phyloP scores from a whole-genome alignment of 2,888 invertebrate genomes.

The Ectropis crepuscularia region DNA sequence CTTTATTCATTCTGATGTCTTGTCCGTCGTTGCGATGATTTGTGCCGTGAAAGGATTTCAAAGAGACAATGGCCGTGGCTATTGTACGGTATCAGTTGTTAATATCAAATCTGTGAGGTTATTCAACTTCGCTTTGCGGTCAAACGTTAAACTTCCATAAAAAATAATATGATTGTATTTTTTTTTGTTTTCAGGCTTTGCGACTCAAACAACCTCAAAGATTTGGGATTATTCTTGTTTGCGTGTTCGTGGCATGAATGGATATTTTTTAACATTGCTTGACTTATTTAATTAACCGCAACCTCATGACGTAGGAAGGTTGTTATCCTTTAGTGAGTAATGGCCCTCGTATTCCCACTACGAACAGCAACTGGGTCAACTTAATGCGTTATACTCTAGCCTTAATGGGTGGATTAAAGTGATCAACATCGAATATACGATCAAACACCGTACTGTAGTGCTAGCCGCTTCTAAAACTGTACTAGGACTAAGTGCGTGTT shows the following conservation, averaged over 20 bases:
- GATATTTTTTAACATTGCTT: constrained; percentile 5
- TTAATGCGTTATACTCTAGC: not conserved
- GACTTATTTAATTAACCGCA: not conserved
- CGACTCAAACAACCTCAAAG: constrained; percentile 3
- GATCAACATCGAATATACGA: constrained; percentile 9
- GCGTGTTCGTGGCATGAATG: constrained; percentile 10
- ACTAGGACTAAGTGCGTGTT: constrained; percentile 3
- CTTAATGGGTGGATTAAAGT: constrained; percentile 1
- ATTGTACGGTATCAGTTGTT: constrained; percentile 6
- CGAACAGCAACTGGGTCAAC: constrained; percentile 5
- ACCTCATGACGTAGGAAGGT: not conserved
- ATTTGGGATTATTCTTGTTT: constrained; percentile 6
- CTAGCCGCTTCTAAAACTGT: not conserved
- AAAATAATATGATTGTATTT: constrained; percentile 1
- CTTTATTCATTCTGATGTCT: not conserved
- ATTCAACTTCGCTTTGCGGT: constrained; percentile 13
- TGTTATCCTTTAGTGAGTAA: not conserved
- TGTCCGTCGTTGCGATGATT: no score
- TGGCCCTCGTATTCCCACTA: not conserved
- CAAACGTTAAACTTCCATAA: constrained; percentile 2
- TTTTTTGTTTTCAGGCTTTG: constrained; percentile 8
- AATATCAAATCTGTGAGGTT: constrained; percentile 13
- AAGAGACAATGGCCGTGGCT: not conserved
- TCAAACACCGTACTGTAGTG: not conserved
- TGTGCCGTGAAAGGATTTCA: not conserved